Base-by-base conservation (phyloP, 2,113 vertebrate species). In the Climacteris rufus region DNA sequence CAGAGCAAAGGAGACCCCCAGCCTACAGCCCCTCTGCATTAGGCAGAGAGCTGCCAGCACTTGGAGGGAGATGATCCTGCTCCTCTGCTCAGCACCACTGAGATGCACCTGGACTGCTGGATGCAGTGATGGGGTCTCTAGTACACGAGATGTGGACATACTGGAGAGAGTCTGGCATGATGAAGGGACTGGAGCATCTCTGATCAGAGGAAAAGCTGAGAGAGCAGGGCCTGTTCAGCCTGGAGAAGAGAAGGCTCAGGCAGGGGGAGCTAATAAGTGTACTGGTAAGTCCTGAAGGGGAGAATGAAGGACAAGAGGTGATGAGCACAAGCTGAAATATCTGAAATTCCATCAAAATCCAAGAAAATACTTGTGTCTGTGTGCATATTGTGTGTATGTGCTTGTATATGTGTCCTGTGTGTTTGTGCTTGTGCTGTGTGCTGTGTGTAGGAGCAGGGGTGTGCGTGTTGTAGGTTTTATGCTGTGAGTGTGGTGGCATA, bases 211-310 rank as follows among this genome's bases (percentile, higher is more conserved):
- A 65, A 22, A 39, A 12, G 30, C 50, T 56, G 53, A 77, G 59
- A 79, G 19, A 47, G 17, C 59, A 56, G 33, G 11, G 27, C 14
- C 39, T 69, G 23, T 37, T 91, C 35, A 69, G 33, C 53, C 39
- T 40, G 54, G 59, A 76, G 35, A 76, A 83, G 30, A 68, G 39
- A 80, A 90, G 52, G 56, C 37, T 85, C 21, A 61, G 24, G 45
- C 11, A 52, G 31, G 9, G 5, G 19, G 19, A 82, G 10, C 19
- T 90, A 65, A 6, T 23, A n/a, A 45, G 6, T 15, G 20, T 22
- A 6, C 42, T 49, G 18, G 0, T 45, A 39, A 64, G 47, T 53
- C 49, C 66, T 5, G 31, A 28, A 0, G 0, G 35, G 20, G 30
- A 56, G 33, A 59, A 83, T 5, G 70, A 78, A 83, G 57, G 68